Evolutionary conservation across 2,888 invertebrate species (phyloP).

Genomic region (Trichopria drosophilae): DNA sequence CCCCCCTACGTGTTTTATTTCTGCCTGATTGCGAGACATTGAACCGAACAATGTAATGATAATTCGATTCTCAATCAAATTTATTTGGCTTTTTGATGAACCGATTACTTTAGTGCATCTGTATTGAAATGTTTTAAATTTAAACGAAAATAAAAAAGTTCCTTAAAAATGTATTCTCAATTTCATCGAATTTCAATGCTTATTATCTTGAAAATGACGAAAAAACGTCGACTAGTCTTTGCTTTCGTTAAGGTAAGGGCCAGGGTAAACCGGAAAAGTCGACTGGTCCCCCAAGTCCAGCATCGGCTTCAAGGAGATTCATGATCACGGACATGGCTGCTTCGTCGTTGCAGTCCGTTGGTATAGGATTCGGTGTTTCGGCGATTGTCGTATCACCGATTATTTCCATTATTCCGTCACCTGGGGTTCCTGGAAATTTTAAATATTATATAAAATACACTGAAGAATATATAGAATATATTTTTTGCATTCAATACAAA

Average conservation of each 20-base stretch:
- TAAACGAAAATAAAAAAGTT: too few relatives aligned
- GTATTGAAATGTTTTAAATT: too few relatives aligned
- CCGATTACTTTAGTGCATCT: too few relatives aligned
- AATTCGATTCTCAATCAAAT: too few relatives aligned
- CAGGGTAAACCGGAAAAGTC: conserved; percentile 85
- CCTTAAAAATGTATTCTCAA: too few relatives aligned
- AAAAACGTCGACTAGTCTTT: too few relatives aligned
- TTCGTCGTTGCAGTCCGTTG: conserved; percentile 79
- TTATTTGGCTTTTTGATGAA: too few relatives aligned
- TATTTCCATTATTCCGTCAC: conserved; percentile 64
- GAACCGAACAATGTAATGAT: too few relatives aligned
- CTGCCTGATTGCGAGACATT: too few relatives aligned
- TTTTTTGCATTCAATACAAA: neutral
- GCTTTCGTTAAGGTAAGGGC: conserved; percentile 71
- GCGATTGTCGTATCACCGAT: conserved; percentile 61
- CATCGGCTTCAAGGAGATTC: conserved; percentile 87
- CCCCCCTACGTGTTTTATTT: too few relatives aligned
- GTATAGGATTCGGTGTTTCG: conserved; percentile 58
- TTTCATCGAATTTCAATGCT: too few relatives aligned
- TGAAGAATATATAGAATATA: neutral
- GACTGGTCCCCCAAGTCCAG: conserved; percentile 83
- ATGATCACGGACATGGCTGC: conserved; percentile 91
- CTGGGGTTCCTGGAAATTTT: conserved; percentile 39
- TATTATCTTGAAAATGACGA: too few relatives aligned
- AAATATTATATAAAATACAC: neutral